These are phyloP conservation scores for Timandra comae DNA, from an alignment of 2,888 invertebrate genomes.

Conservation along the genomic window DNA sequence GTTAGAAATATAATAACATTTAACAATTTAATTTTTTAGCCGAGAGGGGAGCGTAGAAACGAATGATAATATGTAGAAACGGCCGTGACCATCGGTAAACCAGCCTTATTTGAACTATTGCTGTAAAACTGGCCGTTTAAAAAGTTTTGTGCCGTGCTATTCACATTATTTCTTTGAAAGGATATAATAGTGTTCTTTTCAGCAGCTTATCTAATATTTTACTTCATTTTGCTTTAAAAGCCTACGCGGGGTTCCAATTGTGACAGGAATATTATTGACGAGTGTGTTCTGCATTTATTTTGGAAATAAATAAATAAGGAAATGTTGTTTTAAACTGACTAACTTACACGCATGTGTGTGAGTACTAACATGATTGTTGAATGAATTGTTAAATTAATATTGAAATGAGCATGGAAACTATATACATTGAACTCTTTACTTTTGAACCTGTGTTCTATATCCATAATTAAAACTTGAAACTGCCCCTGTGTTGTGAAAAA, in stretches of 20 bases:
- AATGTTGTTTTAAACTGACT: constrained; percentile 17
- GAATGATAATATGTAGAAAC: constrained; percentile 56
- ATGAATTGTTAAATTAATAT: too few species aligned
- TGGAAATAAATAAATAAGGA: neutral
- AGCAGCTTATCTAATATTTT: neutral
- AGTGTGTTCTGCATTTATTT: neutral
- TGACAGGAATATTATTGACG: constrained; percentile 36
- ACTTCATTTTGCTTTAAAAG: neutral
- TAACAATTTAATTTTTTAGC: constrained; percentile 73
- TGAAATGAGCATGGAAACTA: too few species aligned
- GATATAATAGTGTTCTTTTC: neutral
- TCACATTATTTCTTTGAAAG: constrained; percentile 26
- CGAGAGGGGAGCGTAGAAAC: constrained; percentile 71
- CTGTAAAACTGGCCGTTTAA: constrained; percentile 45
- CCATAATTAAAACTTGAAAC: too few species aligned
- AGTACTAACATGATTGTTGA: constrained; percentile 39
- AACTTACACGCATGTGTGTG: constrained; percentile 55
- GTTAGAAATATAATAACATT: constrained; percentile 42
- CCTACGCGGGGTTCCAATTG: constrained; percentile 39
- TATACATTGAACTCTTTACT: constrained; percentile 1
- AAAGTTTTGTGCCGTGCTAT: constrained; percentile 55
- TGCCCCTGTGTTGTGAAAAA: constrained; percentile 8
- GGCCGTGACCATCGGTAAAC: constrained; percentile 64
- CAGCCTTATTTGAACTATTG: constrained; percentile 32
- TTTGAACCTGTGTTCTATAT: constrained; percentile 5